phyloP scores from a whole-genome alignment of 2,888 invertebrate species.

The Ectemnius lituratus region DNA sequence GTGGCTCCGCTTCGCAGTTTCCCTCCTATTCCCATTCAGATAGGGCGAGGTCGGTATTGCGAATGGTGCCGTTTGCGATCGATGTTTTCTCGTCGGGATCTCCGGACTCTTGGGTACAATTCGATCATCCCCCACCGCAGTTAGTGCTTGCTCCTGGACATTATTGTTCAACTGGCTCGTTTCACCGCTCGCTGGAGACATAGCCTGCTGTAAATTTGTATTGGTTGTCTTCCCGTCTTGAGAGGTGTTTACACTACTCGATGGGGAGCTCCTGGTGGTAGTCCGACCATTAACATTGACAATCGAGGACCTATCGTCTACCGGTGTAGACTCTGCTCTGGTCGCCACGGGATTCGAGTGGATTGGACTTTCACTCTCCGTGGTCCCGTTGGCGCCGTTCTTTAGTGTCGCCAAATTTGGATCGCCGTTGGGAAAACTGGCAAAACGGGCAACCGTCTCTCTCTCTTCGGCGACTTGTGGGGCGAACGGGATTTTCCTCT shows the following conservation, averaged over 20 bases:
- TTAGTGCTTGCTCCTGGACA: conserved; percentile 6
- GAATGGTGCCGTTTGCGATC: conserved; percentile 65
- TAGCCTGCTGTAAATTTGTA: not conserved
- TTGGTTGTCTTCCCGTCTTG: conserved; percentile 23
- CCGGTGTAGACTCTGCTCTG: not conserved
- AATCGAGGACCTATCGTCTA: conserved; percentile 11
- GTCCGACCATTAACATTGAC: conserved; percentile 28
- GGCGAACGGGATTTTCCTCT: conserved; percentile 70
- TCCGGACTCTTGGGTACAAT: conserved; percentile 59
- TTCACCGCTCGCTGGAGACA: not conserved
- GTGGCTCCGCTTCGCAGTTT: conserved; percentile 49
- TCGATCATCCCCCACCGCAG: not conserved
- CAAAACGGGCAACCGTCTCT: conserved; percentile 67
- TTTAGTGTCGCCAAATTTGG: conserved; percentile 60
- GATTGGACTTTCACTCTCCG: not conserved
- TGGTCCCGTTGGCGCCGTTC: conserved; percentile 38
- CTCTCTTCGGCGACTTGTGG: conserved; percentile 73
- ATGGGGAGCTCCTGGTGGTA: conserved; percentile 8
- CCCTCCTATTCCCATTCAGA: conserved; percentile 45
- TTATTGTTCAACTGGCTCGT: not conserved
- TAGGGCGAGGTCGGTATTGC: conserved; percentile 38
- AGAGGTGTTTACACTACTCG: conserved; percentile 14
- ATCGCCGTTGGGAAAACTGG: conserved; percentile 73
- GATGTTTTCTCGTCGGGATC: conserved; percentile 67
- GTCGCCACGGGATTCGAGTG: not conserved